Evolutionary conservation across 2,888 invertebrate genomes (phyloP).

Genomic region (Chaetoderma sp.): DNA sequence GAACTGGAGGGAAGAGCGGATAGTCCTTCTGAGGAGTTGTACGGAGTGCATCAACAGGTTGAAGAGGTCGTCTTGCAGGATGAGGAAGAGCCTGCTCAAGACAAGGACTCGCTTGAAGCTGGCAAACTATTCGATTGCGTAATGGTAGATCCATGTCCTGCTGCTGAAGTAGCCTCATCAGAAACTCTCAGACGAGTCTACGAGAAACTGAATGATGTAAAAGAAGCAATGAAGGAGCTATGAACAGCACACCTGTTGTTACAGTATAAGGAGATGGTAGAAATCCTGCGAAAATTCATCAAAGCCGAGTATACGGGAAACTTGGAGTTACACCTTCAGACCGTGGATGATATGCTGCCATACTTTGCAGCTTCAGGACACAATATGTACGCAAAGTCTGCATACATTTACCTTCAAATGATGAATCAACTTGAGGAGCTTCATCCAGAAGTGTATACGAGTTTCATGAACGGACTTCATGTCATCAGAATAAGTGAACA

Average conservation of each 20-base stretch:
- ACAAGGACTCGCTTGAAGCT: neutral
- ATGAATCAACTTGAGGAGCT: constrained; percentile 24
- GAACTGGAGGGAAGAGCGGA: neutral
- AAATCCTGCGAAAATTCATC: constrained; percentile 22
- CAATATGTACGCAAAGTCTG: constrained; percentile 34
- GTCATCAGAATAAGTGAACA: constrained; percentile 30
- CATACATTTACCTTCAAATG: constrained; percentile 27
- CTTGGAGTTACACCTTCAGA: constrained; percentile 20
- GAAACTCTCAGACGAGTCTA: neutral
- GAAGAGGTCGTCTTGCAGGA: neutral
- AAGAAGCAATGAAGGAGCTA: neutral
- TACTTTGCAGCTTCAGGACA: constrained; percentile 39
- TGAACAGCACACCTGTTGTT: constrained; percentile 19
- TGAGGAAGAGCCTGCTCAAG: neutral
- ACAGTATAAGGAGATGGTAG: constrained; percentile 28
- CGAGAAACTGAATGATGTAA: neutral
- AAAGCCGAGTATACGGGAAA: constrained; percentile 24
- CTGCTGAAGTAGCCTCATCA: neutral
- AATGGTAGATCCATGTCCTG: neutral
- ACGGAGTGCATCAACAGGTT: neutral
- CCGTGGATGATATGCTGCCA: constrained; percentile 24
- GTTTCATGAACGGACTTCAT: constrained; percentile 26
- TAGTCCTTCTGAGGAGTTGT: neutral
- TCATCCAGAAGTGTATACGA: constrained; percentile 19
- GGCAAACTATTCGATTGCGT: neutral